Base-by-base conservation (phyloP, 1,140 invertebrate genomes). In the Trichomalopsis sarcophagae region DNA sequence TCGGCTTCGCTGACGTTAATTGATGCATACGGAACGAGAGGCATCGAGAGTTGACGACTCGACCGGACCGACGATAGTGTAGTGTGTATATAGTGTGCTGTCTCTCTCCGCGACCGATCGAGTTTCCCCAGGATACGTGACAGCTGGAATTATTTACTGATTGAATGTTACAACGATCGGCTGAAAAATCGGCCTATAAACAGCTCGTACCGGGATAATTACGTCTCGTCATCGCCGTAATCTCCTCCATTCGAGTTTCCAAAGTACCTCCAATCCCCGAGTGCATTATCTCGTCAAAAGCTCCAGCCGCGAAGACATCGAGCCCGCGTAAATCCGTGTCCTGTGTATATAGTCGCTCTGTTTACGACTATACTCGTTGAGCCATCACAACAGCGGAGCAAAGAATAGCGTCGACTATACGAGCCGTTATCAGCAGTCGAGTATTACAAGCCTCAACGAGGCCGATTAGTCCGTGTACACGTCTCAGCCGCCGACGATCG, bases 271-370 rank as follows among this genome's bases (percentile, higher is more conserved):
- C 75, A 77, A 77, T 77, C 11, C 40, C 11, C 75, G 17, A 50
- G 75, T 77, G 75, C n/a, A 77, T 77, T 77, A 77, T 77, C 75
- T 77, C 75, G 6, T 77, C 44, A 77, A 77, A 77, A 30, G 75
- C 10, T 62, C 21, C 40, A 0, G 17, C 14, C 17, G 50, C 50
- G 2, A 55, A 55, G 17, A 55, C 50, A 55, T 44, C 40, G 13
- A 69, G 68, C 27, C 1, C 17, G 7, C 11, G 17, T 69, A 69
- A 87, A 85, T 85, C 79, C 66, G 84, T 77, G 66, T 66, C 21
- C 2, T 27, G 14, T n/a, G 33, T 36, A 36, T 36, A 36, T 36
- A 36, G 33, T 36, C 33, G 33, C 33, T 36, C 5, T 36, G 33
- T 36, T 36, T 36, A 36, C 33, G 33, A 36, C 33, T 36, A 44